Percentiles rank a stretch among this genome's conserved stretches.
phyloP scores from a whole-genome alignment of 1,140 invertebrate species.

The Orchestia grillus region DNA sequence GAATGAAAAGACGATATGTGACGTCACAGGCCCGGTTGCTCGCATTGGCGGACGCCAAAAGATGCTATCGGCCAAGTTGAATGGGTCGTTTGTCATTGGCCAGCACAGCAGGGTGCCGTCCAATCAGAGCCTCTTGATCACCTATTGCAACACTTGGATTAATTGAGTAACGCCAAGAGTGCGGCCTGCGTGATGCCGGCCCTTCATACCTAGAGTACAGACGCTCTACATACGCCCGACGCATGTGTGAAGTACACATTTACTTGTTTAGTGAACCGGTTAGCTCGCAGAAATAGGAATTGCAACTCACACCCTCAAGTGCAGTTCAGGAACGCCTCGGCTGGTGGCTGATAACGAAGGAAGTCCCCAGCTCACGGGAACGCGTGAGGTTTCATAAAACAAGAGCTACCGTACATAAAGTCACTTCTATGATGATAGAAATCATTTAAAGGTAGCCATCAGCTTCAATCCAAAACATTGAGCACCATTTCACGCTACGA shows the following conservation, averaged over 20 bases:
- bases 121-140: conserved; percentile 54
- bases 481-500: background rate
- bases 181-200: conserved; percentile 17
- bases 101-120: conserved; percentile 52
- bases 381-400: background rate
- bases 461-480: background rate
- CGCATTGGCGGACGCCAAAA: conserved; percentile 40
- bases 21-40: background rate
- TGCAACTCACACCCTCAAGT: background rate
- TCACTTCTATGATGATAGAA: background rate
- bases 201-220: background rate
- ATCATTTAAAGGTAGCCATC: background rate
- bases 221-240: background rate
- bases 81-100: conserved; percentile 55
- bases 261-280: background rate
- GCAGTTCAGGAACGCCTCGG: background rate
- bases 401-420: background rate
- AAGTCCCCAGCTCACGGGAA: background rate
- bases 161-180: conserved; percentile 43
- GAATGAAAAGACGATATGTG: background rate
- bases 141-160: conserved; percentile 54
- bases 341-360: background rate
- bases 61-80: conserved; percentile 31
- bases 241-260: background rate
- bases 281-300: background rate